Base-by-base conservation (phyloP, 2,113 vertebrate genomes). In the Mobula birostris region DNA sequence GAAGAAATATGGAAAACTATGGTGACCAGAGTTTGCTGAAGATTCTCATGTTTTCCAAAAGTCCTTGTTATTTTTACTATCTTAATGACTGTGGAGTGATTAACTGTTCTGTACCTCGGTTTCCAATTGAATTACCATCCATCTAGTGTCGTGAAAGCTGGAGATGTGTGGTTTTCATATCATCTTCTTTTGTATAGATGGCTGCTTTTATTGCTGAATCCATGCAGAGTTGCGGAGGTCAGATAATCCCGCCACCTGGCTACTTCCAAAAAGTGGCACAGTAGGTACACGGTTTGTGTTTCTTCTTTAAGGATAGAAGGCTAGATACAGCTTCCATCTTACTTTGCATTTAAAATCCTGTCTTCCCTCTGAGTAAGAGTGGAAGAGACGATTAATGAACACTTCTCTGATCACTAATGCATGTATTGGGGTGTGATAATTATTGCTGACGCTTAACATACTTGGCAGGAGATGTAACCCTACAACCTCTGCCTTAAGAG, bases 181-280 rank as follows among this genome's bases (percentile, higher is more conserved):
- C 94, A 88, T 96, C 96, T 97, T 97, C 95, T 98, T 95, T 97
- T 96, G 80, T 96, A 94, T 97, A 99, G 99, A 98, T 99, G 95
- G 98, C 98, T 94, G 99, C 98, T 94, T 99, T 99, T 96, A 99
- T 98, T 95, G 98, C 98, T 36, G 99, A 99, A 96, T 99, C 99
- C 95, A 96, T 99, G 98, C 99, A 99, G 97, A 99, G 98, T 96
- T 99, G 99, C 95, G 99, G 98, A 79, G 99, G 99, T 94, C 99
- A 99, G 97, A 96, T 99, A 95, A 98, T 99, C 95, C 99, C 98
- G 96, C 99, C 99, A 11, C 95, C 94, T 95, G 98, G 98, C 96
- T 99, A 99, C 95, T 99, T 99, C 98, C 98, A 99, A 97, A 98
- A 98, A 97, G 99, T 99, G 96, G 98, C 98, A 96, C 95, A 98